Conservation (phyloP, 2,888 invertebrate genomes). For the Epinotia nisella region DNA sequence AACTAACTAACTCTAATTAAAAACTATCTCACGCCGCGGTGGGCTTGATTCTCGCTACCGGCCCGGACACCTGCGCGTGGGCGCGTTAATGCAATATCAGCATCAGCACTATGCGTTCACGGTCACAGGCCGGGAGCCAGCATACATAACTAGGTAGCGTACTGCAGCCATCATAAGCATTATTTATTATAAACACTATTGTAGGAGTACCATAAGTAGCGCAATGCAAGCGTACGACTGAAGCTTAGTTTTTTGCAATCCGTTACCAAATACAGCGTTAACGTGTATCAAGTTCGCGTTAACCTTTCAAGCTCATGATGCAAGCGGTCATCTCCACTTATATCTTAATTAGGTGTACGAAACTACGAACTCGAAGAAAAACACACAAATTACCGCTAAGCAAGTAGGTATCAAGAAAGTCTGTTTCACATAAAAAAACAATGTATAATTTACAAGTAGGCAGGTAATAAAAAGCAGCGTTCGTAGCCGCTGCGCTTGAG, state of each 20-base stretch:
- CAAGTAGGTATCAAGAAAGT: neutral
- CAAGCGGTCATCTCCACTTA: constrained; percentile 42
- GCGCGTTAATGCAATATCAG: no score
- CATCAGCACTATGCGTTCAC: no score
- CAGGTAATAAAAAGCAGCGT: constrained; percentile 22
- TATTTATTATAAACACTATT: constrained; percentile 31
- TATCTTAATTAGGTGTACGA: constrained; percentile 26
- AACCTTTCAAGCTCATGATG: constrained; percentile 52
- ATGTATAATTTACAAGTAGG: constrained; percentile 27
- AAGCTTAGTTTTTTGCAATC: constrained; percentile 60
- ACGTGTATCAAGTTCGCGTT: constrained; percentile 39
- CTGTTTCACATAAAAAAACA: constrained; percentile 22
- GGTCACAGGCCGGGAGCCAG: no score
- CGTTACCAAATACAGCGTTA: constrained; percentile 52
- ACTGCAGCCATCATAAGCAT: constrained; percentile 20
- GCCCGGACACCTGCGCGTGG: no score
- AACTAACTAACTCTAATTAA: no score
- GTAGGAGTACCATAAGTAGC: constrained; percentile 34
- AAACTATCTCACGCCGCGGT: no score
- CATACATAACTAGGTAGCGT: no score
- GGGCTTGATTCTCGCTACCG: no score
- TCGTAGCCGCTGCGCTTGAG: constrained; percentile 22
- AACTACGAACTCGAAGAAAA: constrained; percentile 25
- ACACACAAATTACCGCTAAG: constrained; percentile 12
- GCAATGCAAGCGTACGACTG: constrained; percentile 57